A percentile compares a stretch with the other conserved stretches of the same genome.
Evolutionary conservation across 2,113 vertebrate genomes (phyloP).

Genomic region (Sporophila hypoxantha): DNA sequence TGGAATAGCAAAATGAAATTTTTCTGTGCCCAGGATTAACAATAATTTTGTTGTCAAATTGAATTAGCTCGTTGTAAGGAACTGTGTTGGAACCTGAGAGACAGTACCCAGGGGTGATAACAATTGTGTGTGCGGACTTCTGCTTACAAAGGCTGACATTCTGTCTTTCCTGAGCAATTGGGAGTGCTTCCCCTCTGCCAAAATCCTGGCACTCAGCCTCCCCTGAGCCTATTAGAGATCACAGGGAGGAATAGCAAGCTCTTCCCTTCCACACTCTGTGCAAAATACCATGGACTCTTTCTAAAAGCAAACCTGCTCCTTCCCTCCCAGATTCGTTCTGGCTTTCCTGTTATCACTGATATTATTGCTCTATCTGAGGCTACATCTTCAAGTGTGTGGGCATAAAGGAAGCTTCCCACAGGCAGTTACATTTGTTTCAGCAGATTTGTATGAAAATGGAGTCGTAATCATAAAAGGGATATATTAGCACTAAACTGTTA

Average conservation of each 20-base stretch:
- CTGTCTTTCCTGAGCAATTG: background rate
- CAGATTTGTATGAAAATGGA: conserved; percentile 6
- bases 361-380: background rate
- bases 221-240: background rate
- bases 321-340: background rate
- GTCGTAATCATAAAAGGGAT: background rate
- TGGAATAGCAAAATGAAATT: background rate
- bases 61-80: background rate
- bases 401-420: background rate
- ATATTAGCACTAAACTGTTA: background rate
- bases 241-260: background rate
- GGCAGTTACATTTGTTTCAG: background rate
- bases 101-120: background rate
- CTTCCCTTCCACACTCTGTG: background rate
- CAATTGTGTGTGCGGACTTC: background rate
- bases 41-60: background rate
- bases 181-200: accelerated
- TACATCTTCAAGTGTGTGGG: background rate
- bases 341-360: background rate
- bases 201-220: background rate
- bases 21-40: background rate
- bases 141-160: background rate
- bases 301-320: background rate
- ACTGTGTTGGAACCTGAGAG: background rate
- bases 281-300: background rate